Base-by-base conservation (phyloP, 2,797 vertebrate species). In the Aeoliscus strigatus region DNA sequence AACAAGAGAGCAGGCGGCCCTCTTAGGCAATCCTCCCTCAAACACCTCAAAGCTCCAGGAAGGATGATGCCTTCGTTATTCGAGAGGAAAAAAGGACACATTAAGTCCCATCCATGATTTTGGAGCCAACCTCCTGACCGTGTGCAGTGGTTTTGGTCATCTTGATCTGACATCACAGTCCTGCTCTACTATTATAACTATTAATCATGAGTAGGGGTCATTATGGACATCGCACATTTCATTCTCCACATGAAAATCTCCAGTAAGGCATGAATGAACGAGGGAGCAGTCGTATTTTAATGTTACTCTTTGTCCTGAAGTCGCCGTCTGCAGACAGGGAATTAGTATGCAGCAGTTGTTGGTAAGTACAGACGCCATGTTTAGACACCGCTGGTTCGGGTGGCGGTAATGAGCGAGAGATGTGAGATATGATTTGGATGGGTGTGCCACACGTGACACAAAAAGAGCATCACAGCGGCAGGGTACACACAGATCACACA, bases 381-480 rank as follows among this genome's bases (percentile, higher is more conserved):
- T 79, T 76, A 82, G 80, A 85, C 74, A 41, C 57, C 63, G 73
- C 50, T 34, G 34, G 66, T 67, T 78, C 80, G 69, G 81, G 82
- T 64, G 76, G 77, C 65, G 72, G 76, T 79, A 80, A 85, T 80
- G 70, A 79, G 67, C 60, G 42, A 18, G 39, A 61, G 43, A 59
- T 44, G 53, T 43, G 47, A 59, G 50, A 69, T 69, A 75, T 62
- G 55, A 78, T 79, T 75, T 74, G 60, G 70, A n/a, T n/a, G n/a
- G n/a, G n/a, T n/a, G n/a, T n/a, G 69, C 64, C 39, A 14, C 30
- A 62, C 61, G 73, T n/a, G 69, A 62, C 39, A 14, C 30, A 62
- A 61, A 71, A 74, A 79, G 58, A 70, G 46, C 54, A 60, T 71
- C 66, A 83, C 76, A 70, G 32, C 48, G 14, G 14, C 28, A 38